Conservation (phyloP, 2,797 vertebrate species). For the Neostethus bicornis region DNA sequence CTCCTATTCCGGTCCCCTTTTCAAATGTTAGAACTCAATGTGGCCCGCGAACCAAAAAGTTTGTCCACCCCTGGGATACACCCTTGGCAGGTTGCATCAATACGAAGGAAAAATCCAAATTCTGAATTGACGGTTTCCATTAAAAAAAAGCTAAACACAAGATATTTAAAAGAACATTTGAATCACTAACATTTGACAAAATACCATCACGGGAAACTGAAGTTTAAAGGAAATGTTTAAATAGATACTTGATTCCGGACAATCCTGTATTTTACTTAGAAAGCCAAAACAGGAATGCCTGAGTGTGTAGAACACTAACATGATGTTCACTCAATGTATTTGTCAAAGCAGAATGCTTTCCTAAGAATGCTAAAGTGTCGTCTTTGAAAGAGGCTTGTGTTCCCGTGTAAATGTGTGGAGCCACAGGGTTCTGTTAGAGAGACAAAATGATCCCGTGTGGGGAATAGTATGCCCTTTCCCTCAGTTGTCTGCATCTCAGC, state of each 20-base stretch:
- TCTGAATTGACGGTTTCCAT: background rate
- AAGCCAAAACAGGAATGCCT: slow-evolving; percentile 17
- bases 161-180: background rate
- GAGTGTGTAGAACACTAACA: slow-evolving; percentile 3
- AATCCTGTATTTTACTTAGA: slow-evolving; percentile 3
- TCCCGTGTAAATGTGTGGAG: slow-evolving; percentile 34
- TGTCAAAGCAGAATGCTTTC: slow-evolving; percentile 18
- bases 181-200: background rate
- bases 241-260: background rate
- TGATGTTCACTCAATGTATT: slow-evolving; percentile 10
- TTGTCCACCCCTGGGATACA: too few relatives aligned
- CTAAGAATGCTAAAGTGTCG: slow-evolving; percentile 29
- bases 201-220: background rate
- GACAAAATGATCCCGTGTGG: slow-evolving; percentile 45
- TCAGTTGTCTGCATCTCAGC: slow-evolving; percentile 52
- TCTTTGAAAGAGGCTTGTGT: slow-evolving; percentile 46
- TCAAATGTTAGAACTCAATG: too few relatives aligned
- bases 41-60: too few relatives aligned
- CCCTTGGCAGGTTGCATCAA: too few relatives aligned
- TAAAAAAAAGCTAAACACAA: background rate
- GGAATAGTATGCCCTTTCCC: slow-evolving; percentile 52
- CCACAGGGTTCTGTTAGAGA: slow-evolving; percentile 50
- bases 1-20: too few relatives aligned
- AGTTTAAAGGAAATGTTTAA: background rate
- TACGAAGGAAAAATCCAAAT: too few relatives aligned